Evolutionary conservation across 2,797 vertebrate genomes (phyloP).

Genomic region (Ctenopoma kingsleyae): DNA sequence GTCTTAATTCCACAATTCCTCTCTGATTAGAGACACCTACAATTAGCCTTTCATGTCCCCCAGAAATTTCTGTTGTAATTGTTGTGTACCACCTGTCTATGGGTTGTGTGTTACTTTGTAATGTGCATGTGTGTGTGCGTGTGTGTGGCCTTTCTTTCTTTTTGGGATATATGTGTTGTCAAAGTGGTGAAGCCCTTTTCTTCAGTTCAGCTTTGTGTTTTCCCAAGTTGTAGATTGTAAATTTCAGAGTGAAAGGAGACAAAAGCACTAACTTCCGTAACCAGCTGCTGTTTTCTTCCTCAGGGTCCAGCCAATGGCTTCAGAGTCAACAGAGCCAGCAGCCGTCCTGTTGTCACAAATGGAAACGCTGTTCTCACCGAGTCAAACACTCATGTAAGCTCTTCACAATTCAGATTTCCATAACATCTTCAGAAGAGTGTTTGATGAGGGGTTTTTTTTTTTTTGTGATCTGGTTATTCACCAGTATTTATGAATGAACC

Average conservation of each 20-base stretch:
- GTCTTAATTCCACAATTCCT: background rate
- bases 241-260: background rate
- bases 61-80: too few species aligned
- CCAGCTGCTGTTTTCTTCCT: slow-evolving; percentile 11
- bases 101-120: too few species aligned
- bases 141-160: too few species aligned
- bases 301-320: slow-evolving; percentile 77
- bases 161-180: too few species aligned
- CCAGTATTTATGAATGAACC: slow-evolving; percentile 18
- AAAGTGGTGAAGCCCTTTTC: background rate
- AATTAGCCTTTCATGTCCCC: too few species aligned
- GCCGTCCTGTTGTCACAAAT: slow-evolving; percentile 53
- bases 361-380: slow-evolving; percentile 41
- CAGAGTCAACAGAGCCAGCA: slow-evolving; percentile 56
- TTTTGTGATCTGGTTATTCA: slow-evolving; percentile 29
- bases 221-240: background rate
- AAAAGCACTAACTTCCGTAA: slow-evolving; percentile 12
- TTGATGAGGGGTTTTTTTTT: background rate
- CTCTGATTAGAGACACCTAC: too few species aligned
- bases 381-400: slow-evolving; percentile 61
- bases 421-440: slow-evolving; percentile 2
- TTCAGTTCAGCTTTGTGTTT: background rate
- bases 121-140: too few species aligned
- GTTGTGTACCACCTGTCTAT: too few species aligned
- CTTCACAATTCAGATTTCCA: slow-evolving; percentile 3